A percentile compares a stretch with the other conserved stretches of the same genome.
Evolutionary conservation across 2,797 vertebrate species (phyloP).

Genomic region (Phalanger gymnotis): DNA sequence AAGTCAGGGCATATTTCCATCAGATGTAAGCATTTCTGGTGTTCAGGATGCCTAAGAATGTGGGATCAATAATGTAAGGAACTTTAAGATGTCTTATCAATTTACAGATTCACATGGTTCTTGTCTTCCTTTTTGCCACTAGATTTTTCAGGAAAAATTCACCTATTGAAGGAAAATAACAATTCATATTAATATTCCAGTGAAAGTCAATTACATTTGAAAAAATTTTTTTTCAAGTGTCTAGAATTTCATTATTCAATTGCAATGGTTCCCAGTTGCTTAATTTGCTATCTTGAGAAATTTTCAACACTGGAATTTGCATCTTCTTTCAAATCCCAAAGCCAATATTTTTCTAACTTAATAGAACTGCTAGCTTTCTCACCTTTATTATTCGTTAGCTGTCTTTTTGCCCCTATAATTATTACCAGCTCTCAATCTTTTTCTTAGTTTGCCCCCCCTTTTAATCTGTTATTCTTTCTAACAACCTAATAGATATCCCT

Average conservation of each 20-base stretch:
- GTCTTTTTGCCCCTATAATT: neutral
- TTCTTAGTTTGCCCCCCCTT: neutral
- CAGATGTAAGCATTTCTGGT: neutral
- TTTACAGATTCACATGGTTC: constrained; percentile 77
- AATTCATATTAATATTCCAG: constrained; percentile 33
- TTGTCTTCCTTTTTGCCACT: constrained; percentile 90
- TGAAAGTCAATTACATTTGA: constrained; percentile 3
- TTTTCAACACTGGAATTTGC: neutral
- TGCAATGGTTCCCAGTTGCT: neutral
- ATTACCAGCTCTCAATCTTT: neutral
- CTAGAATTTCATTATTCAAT: constrained; percentile 12
- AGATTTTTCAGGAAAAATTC: constrained; percentile 99
- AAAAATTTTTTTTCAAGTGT: neutral
- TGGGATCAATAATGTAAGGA: constrained; percentile 9
- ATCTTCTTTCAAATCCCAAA: constrained; percentile 16
- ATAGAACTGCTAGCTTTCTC: neutral
- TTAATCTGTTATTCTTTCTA: constrained; percentile 11
- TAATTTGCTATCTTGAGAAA: neutral
- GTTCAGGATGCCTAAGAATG: neutral
- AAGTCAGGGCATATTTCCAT: neutral
- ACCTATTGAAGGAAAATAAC: constrained; percentile 84
- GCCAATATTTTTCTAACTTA: constrained; percentile 8
- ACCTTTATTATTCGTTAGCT: neutral
- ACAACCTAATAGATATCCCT: neutral
- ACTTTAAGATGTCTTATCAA: constrained; percentile 43